phyloP scores from a whole-genome alignment of 1,140 invertebrate genomes.

The Aphelinus atriplicis region DNA sequence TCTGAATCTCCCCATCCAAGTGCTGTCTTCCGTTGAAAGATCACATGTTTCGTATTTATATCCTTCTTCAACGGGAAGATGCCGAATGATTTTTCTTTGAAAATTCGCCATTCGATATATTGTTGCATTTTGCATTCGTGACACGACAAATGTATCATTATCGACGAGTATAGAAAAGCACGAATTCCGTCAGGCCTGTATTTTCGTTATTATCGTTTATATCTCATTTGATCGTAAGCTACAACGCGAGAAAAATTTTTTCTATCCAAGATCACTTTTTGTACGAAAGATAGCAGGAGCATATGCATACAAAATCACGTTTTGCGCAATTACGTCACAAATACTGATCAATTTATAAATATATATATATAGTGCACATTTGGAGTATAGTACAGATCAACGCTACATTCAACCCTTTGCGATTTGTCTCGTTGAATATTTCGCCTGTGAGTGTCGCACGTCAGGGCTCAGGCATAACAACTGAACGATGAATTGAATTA shows the following conservation, averaged over 20 bases:
- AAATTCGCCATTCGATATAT: too few relatives aligned
- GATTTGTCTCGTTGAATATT: not conserved
- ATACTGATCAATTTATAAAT: not conserved
- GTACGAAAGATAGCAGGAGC: constrained; percentile 28
- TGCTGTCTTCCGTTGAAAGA: too few relatives aligned
- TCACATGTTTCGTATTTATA: too few relatives aligned
- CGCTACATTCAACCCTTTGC: not conserved
- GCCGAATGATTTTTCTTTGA: too few relatives aligned
- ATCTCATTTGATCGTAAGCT: constrained; percentile 19
- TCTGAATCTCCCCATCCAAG: too few relatives aligned
- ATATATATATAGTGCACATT: not conserved
- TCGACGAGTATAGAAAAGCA: constrained; percentile 11
- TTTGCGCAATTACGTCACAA: constrained; percentile 16
- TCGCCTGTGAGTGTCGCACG: not conserved
- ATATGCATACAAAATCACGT: constrained; percentile 25
- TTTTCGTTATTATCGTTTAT: constrained; percentile 20
- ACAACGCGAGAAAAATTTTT: constrained; percentile 2
- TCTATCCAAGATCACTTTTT: constrained; percentile 3
- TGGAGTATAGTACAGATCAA: not conserved
- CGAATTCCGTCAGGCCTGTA: constrained; percentile 28
- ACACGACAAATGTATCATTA: not conserved
- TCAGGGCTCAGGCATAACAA: not conserved
- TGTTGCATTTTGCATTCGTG: constrained; percentile 3
- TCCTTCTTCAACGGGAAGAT: too few relatives aligned
- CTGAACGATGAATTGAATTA: too few relatives aligned